Base-by-base conservation (phyloP, 2,888 invertebrate species). In the Ischnus inquisitorius region DNA sequence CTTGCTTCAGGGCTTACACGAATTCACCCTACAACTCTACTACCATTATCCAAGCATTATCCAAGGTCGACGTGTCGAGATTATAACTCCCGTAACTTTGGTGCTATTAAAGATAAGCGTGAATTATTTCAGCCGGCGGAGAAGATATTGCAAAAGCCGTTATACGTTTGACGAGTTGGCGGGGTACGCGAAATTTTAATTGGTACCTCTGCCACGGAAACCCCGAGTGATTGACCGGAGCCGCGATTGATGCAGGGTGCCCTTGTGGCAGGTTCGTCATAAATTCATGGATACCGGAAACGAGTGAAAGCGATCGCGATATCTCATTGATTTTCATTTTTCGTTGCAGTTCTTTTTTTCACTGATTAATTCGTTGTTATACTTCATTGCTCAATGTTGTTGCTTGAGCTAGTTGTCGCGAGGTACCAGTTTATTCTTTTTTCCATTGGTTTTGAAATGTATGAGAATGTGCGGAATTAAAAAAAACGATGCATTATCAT, bases 1-100 rank as follows among this genome's bases (percentile, higher is more conserved):
- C 25, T 6, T 43, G 72, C 41, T 71, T 19, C 39, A 25, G 60
- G 43, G 60, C 60, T 43, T 46, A 19, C 34, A 60, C 57, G 43
- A 34, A 39, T 34, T 25, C 19, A 14, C 25, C 28, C 28, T 28
- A n/a, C n/a, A 43, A n/a, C 19, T 62, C 25, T 3, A 14, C 60
- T n/a, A 57, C 28, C 10, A n/a, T n/a, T 8, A 19, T n/a, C 22
- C 25, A 25, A 28, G 57, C 57, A 62, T 46, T 62, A 62, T 60
- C 51, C 22, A 74, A 62, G 43, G 60, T 28, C 60, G 28, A 41
- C 19, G n/a, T 22, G 51, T 34, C 19, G 28, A 60, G 60, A 10
- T 43, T 72, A 60, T 28, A 46, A 34, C 57, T 8, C 71, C 34
- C 25, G 71, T 41, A 71, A 71, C 57, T 57, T 22, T 57, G n/a